Conservation (phyloP, 1,140 invertebrate species). For the Matsumurasca onukii region DNA sequence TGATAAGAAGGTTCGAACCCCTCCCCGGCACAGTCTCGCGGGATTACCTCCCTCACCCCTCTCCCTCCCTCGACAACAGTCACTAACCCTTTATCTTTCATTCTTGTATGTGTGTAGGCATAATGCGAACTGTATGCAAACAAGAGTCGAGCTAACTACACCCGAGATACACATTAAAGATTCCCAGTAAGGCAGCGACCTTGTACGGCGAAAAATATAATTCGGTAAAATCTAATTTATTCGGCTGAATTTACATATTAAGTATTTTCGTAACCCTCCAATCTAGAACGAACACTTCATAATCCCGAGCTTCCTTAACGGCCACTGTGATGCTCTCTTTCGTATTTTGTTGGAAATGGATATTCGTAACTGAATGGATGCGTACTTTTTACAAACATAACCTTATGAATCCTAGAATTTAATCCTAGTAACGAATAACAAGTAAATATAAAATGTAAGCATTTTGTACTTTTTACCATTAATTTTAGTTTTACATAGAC, state of each 20-base stretch:
- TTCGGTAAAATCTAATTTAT: constrained; percentile 21
- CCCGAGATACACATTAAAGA: constrained; percentile 2
- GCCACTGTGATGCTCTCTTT: too few relatives aligned
- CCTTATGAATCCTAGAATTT: too few relatives aligned
- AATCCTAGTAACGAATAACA: too few relatives aligned
- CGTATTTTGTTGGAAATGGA: too few relatives aligned
- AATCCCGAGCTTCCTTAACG: neutral
- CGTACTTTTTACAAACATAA: too few relatives aligned
- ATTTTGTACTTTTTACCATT: too few relatives aligned
- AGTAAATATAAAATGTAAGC: too few relatives aligned
- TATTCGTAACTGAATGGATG: too few relatives aligned
- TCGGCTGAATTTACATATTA: constrained; percentile 13
- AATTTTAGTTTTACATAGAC: too few relatives aligned
- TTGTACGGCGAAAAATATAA: constrained; percentile 9
- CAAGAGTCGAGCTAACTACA: neutral
- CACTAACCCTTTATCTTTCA: constrained; percentile 16
- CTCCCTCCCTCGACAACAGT: neutral
- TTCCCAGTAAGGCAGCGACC: constrained; percentile 10
- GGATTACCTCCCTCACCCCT: too few relatives aligned
- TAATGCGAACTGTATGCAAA: constrained; percentile 18
- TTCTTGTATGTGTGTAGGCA: constrained; percentile 19
- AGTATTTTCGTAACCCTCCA: constrained; percentile 16
- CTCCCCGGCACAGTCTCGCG: too few relatives aligned
- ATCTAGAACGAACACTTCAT: neutral
- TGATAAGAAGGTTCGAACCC: too few relatives aligned